Evolutionary conservation across 2,113 vertebrate genomes (phyloP).

Genomic region (Phalacrocorax aristotelis): DNA sequence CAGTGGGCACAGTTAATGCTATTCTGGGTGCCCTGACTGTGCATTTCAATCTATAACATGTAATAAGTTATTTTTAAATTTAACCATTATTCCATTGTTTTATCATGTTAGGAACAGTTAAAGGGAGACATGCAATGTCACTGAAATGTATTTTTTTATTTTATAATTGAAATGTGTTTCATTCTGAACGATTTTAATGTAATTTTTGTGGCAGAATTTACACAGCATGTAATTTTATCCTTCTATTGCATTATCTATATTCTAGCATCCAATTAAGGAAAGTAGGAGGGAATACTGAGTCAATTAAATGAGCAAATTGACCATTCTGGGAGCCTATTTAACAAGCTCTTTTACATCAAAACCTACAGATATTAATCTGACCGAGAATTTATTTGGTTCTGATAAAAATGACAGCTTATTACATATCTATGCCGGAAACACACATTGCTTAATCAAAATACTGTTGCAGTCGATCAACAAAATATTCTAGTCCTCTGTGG

Average conservation of each 20-base stretch:
- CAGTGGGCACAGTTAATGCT: background rate
- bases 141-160: background rate
- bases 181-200: background rate
- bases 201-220: background rate
- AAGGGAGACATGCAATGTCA: background rate
- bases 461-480: background rate
- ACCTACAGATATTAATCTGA: background rate
- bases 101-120: background rate
- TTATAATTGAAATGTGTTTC: background rate
- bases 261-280: background rate
- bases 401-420: background rate
- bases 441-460: background rate
- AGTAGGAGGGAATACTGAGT: background rate
- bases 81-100: background rate
- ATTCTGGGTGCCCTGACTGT: background rate
- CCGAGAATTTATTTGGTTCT: background rate
- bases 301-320: constrained; percentile 27
- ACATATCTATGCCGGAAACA: background rate
- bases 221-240: background rate
- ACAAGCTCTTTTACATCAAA: background rate
- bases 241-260: background rate
- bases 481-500: background rate
- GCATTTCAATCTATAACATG: background rate
- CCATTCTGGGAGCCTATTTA: background rate
- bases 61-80: background rate